A percentile compares a stretch with the other conserved stretches of the same genome.
These are phyloP conservation scores for Parazoanthus atlanticus DNA, from an alignment of 92 coral and sea anemone genomes.

Conservation along the genomic window DNA sequence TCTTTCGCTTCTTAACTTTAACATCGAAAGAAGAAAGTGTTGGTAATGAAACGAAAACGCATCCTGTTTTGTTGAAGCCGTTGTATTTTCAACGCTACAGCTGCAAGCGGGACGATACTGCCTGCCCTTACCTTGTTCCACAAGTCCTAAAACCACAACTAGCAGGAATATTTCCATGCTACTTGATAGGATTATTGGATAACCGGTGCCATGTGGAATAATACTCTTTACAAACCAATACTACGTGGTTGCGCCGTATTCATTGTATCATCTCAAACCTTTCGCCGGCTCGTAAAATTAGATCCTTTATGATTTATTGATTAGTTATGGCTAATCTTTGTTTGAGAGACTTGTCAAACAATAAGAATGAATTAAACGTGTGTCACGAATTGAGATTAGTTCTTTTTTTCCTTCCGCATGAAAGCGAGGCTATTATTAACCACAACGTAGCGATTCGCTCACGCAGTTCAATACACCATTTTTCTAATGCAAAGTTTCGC, in stretches of 20 bases:
- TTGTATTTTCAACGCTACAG: not conserved
- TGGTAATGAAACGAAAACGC: not conserved
- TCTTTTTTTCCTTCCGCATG: not conserved
- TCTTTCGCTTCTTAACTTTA: no score
- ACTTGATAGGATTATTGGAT: not conserved
- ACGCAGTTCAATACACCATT: no score
- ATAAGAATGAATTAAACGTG: not conserved
- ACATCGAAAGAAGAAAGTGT: not conserved
- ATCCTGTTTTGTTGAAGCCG: no score
- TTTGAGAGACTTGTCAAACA: not conserved
- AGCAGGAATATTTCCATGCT: not conserved
- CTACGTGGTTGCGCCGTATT: not conserved
- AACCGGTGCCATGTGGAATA: not conserved
- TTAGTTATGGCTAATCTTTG: not conserved
- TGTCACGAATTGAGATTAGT: not conserved
- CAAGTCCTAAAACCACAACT: not conserved
- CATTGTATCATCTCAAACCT: not conserved
- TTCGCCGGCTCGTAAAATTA: not conserved
- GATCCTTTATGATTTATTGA: not conserved
- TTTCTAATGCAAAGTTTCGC: no score
- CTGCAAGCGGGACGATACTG: not conserved
- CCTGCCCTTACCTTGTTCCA: not conserved
- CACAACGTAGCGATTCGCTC: no score
- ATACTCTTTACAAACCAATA: not conserved
- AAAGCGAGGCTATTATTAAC: not conserved